phyloP scores from a whole-genome alignment of 2,888 invertebrate species.

The Protophormia terraenovae region DNA sequence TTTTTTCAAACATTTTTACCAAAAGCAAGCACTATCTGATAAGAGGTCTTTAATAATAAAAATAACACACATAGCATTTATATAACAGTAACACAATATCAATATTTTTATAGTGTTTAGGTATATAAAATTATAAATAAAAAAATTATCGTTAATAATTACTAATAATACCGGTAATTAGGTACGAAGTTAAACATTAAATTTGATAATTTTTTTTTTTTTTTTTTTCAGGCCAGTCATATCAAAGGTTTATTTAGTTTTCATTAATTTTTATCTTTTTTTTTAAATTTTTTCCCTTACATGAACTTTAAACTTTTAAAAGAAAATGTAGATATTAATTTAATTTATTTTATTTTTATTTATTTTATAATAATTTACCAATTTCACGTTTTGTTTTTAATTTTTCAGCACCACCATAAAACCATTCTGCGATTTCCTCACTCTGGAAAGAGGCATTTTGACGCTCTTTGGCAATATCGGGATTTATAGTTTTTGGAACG shows the following conservation, averaged over 20 bases:
- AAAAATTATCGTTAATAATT: neutral
- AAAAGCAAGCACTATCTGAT: too few species aligned
- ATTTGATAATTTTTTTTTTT: neutral
- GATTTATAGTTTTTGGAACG: conserved; percentile 67
- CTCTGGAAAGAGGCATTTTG: conserved; percentile 83
- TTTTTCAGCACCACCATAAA: conserved; percentile 88
- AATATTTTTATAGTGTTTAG: too few species aligned
- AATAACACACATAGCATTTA: too few species aligned
- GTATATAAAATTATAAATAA: too few species aligned
- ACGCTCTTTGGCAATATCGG: conserved; percentile 69
- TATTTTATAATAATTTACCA: conserved; percentile 65
- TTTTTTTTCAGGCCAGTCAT: neutral
- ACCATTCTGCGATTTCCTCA: conserved; percentile 87
- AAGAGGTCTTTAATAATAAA: too few species aligned
- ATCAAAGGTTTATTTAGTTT: neutral
- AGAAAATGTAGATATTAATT: neutral
- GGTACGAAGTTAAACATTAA: neutral
- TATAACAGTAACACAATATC: too few species aligned
- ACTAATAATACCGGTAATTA: neutral
- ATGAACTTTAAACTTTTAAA: neutral
- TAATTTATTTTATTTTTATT: neutral
- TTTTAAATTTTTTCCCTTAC: neutral
- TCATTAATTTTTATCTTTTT: neutral
- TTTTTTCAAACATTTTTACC: too few species aligned
- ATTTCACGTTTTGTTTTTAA: conserved; percentile 84